Percentiles rank a stretch among this genome's conserved stretches.
phyloP scores from a whole-genome alignment of 2,113 vertebrate genomes.

The Macroglossus sobrinus region DNA sequence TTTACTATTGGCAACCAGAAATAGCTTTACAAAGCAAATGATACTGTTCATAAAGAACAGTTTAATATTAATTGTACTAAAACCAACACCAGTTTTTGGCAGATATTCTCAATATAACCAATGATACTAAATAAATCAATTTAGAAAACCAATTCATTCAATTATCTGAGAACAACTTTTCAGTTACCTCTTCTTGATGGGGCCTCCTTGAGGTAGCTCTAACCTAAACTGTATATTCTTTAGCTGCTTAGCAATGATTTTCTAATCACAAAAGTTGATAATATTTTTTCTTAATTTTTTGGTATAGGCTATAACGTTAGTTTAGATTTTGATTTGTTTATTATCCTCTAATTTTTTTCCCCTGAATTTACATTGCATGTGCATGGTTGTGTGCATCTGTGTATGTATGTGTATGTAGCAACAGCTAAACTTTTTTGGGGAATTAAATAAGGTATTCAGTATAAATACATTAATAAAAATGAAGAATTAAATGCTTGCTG shows the following conservation, averaged over 20 bases:
- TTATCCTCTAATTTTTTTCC: neutral
- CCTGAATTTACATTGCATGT: neutral
- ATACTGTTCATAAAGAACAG: conserved; percentile 54
- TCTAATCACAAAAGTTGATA: neutral
- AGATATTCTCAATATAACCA: conserved; percentile 42
- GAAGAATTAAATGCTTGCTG: neutral
- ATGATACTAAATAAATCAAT: conserved; percentile 40
- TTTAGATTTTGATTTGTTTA: neutral
- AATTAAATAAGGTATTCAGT: neutral
- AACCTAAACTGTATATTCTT: neutral
- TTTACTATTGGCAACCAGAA: conserved; percentile 39
- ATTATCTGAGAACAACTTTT: neutral
- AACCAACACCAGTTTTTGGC: neutral
- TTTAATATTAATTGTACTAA: conserved; percentile 60
- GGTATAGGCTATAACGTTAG: neutral
- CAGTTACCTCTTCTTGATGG: neutral
- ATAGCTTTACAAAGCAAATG: conserved; percentile 19
- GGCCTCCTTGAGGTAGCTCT: neutral
- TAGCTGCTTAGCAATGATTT: neutral
- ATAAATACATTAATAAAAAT: neutral
- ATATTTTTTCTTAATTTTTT: neutral
- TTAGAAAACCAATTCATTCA: conserved; percentile 20
- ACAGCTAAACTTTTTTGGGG: neutral
- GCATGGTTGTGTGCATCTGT: neutral
- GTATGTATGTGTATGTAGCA: neutral